Percentiles rank a stretch among this genome's conserved stretches.
These are phyloP conservation scores for Pardosa pseudoannulata DNA, from an alignment of 2,888 invertebrate species.

Conservation along the genomic window DNA sequence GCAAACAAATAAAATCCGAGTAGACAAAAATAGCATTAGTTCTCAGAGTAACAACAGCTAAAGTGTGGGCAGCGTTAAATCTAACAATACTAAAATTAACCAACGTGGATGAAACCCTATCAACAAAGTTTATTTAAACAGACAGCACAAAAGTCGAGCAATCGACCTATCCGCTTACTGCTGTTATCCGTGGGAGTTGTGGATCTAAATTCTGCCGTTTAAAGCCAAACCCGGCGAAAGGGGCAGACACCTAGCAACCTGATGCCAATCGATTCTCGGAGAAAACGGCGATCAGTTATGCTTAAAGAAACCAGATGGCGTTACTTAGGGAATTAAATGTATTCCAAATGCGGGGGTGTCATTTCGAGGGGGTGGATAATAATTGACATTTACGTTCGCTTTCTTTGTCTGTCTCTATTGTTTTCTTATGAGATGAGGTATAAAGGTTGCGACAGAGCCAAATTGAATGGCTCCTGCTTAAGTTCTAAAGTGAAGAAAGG, in stretches of 20 bases:
- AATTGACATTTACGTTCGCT: conserved; percentile 40
- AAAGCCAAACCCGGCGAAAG: conserved; percentile 18
- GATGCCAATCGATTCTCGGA: conserved; percentile 42
- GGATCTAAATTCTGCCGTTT: no score
- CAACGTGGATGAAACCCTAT: no score
- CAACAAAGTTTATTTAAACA: no score
- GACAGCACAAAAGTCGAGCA: no score
- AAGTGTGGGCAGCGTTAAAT: no score
- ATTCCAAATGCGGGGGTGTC: conserved; percentile 30
- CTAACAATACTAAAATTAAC: no score
- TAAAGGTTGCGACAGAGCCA: neutral
- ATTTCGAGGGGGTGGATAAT: conserved; percentile 19
- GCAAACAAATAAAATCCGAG: no score
- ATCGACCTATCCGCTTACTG: no score
- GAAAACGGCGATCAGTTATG: conserved; percentile 14
- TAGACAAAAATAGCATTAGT: no score
- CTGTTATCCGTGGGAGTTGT: no score
- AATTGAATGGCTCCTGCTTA: neutral
- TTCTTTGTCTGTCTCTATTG: conserved; percentile 1
- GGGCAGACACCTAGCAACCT: neutral
- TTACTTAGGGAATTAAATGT: conserved; percentile 47
- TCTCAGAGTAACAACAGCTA: no score
- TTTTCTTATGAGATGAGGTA: neutral
- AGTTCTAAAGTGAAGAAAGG: neutral
- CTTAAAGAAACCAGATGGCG: conserved; percentile 43